A percentile compares a stretch with the other conserved stretches of the same genome.
phyloP scores from a whole-genome alignment of 2,888 invertebrate species.

The Hemithea aestivaria region DNA sequence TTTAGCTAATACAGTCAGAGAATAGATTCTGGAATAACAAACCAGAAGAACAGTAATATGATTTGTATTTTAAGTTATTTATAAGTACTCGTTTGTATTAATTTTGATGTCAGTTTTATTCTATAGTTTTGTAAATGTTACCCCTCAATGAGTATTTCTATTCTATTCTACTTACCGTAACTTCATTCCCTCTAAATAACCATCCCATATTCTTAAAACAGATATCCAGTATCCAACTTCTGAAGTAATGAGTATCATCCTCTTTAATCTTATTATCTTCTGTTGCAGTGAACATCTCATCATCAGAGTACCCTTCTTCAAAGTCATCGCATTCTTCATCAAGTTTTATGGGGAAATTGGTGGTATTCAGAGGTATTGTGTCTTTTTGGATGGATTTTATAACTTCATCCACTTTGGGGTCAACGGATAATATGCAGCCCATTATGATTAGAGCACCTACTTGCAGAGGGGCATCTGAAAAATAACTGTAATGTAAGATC shows the following conservation, averaged over 20 bases:
- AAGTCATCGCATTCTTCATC: conserved; percentile 62
- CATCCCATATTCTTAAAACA: conserved; percentile 80
- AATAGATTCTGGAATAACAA: too few relatives aligned
- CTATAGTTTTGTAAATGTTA: too few relatives aligned
- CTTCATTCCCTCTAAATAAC: conserved; percentile 51
- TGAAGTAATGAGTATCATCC: conserved; percentile 51
- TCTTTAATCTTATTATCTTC: conserved; percentile 33
- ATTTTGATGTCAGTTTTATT: too few relatives aligned
- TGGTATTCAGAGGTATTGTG: conserved; percentile 34
- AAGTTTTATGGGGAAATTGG: conserved; percentile 30
- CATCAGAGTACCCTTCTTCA: conserved; percentile 70
- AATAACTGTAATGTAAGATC: too few relatives aligned
- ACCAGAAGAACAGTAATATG: too few relatives aligned
- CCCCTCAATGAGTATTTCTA: too few relatives aligned
- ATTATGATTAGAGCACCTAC: conserved; percentile 86
- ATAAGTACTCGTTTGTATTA: too few relatives aligned
- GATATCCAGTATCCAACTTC: conserved; percentile 81
- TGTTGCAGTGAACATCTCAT: conserved; percentile 56
- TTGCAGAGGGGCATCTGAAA: conserved; percentile 83
- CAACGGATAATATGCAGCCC: conserved; percentile 83
- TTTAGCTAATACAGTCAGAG: too few relatives aligned
- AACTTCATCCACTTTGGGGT: conserved; percentile 83
- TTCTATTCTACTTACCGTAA: conserved; percentile 42
- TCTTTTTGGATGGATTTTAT: conserved; percentile 76
- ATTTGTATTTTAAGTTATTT: too few relatives aligned